A percentile compares a stretch with the other conserved stretches of the same genome.
Evolutionary conservation across 2,797 vertebrate genomes (phyloP).

Genomic region (Stomatorhinus walkeri): DNA sequence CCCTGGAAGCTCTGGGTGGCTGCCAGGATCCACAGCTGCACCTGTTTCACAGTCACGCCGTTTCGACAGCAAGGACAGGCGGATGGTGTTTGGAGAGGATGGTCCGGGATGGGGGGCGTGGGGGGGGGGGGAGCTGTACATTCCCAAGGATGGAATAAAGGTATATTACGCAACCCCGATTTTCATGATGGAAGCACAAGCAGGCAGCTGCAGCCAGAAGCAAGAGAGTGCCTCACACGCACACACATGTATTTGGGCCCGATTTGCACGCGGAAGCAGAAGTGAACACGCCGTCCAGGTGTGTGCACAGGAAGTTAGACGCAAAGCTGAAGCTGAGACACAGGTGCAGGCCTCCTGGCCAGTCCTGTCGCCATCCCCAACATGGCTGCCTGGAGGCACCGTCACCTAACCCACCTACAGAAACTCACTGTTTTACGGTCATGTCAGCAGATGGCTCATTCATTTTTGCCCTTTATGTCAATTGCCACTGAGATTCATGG

Average conservation of each 20-base stretch:
- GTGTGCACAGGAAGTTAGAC: background rate
- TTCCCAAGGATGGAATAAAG: conserved; percentile 54
- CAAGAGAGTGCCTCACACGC: background rate
- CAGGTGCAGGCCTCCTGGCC: background rate
- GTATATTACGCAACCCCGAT: conserved; percentile 63
- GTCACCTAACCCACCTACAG: background rate
- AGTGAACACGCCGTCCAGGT: background rate
- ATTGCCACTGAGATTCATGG: background rate
- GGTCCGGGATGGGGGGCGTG: background rate
- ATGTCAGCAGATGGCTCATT: background rate
- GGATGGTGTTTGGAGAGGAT: conserved; percentile 33
- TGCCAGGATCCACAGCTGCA: conserved; percentile 50
- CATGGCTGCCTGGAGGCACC: background rate
- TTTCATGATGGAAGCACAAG: conserved; percentile 44
- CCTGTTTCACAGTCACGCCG: conserved; percentile 48
- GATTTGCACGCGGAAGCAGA: background rate
- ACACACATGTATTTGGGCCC: background rate
- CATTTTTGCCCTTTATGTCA: background rate
- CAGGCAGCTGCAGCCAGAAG: conserved; percentile 30
- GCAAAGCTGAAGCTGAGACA: background rate
- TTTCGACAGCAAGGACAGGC: background rate
- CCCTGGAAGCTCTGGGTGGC: conserved; percentile 35
- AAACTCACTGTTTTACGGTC: background rate
- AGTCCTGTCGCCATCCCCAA: background rate
- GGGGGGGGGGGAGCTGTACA: conserved; percentile 9